Base-by-base conservation (phyloP, 2,113 vertebrate species). In the Nycticebus coucang region DNA sequence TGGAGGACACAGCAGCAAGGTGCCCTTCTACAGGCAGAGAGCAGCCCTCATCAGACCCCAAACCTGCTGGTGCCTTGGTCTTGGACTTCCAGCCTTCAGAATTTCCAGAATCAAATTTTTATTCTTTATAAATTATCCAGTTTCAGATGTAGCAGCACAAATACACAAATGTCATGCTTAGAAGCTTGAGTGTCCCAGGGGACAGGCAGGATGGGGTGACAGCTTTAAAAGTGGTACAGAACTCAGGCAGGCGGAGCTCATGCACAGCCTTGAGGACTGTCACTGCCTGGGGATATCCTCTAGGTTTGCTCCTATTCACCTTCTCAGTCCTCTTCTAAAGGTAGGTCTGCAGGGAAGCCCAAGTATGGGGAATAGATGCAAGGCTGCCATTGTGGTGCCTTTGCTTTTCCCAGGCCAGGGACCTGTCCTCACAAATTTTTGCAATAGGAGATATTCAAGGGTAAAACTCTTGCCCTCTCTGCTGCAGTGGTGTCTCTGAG, bases 331-430 rank as follows among this genome's bases (percentile, higher is more conserved):
- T n/a, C 3, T 59, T 12, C 14, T 4, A 45, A 74, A 28, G 30
- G 13, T 18, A 37, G 21, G 21, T 77, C 30, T 24, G 59, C 12
- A 45, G 72, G 87, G 22, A 74, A 74, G 10, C 68, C 68, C 26
- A n/a, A 2, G 30, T n/a, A 7, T n/a, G 19, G 60, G 62, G 37
- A 22, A 21, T 28, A 14, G 62, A 4, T 0, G 1, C 14, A 7
- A 11, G 22, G 41, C 9, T 21, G 53, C 41, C 60, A 59, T 68
- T 15, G 18, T 8, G 4, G 14, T 24, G 30, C 11, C 30, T 24
- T 84, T 33, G 28, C 3, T n/a, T 50, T 45, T 50, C 12, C 41
- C 17, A 30, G 68, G 17, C 4, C 35, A 21, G 17, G 17, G 26
- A 19, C 10, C 24, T 68, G 26, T 3, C 2, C 62, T 69, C 59